Conservation (phyloP, 2,113 vertebrate genomes). For the Sarotherodon lohbergeri region DNA sequence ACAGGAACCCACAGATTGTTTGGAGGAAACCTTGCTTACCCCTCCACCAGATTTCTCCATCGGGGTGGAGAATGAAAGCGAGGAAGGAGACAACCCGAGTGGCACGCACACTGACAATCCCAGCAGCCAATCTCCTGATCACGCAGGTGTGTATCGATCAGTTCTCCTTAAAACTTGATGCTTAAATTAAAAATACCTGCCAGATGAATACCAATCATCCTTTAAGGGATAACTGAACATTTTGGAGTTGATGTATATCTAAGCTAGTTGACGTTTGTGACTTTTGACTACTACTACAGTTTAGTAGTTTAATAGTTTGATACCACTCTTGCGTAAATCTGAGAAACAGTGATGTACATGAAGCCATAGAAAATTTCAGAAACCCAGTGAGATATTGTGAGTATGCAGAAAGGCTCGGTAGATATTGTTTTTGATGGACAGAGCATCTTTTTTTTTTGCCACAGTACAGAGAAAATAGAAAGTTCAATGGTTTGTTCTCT, state of each 20-base stretch:
- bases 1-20: constrained; percentile 91
- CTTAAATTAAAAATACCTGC: neutral
- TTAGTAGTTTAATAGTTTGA: neutral
- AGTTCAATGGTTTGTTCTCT: neutral
- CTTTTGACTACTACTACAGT: neutral
- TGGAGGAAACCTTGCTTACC: constrained; percentile 91
- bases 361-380: neutral
- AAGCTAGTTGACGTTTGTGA: neutral
- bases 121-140: constrained; percentile 75
- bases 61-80: constrained; percentile 73
- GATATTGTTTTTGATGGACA: neutral
- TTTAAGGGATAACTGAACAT: neutral
- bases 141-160: constrained; percentile 72
- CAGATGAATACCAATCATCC: neutral
- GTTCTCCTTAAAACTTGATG: neutral
- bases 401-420: neutral
- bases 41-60: constrained; percentile 82
- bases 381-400: neutral
- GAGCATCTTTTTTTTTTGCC: neutral
- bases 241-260: neutral
- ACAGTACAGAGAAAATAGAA: neutral
- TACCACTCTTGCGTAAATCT: neutral
- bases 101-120: constrained; percentile 79
- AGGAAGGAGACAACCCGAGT: constrained; percentile 77
- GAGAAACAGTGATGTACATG: neutral